Evolutionary conservation across 2,797 vertebrate species (phyloP).

Genomic region (Glossophaga mutica): DNA sequence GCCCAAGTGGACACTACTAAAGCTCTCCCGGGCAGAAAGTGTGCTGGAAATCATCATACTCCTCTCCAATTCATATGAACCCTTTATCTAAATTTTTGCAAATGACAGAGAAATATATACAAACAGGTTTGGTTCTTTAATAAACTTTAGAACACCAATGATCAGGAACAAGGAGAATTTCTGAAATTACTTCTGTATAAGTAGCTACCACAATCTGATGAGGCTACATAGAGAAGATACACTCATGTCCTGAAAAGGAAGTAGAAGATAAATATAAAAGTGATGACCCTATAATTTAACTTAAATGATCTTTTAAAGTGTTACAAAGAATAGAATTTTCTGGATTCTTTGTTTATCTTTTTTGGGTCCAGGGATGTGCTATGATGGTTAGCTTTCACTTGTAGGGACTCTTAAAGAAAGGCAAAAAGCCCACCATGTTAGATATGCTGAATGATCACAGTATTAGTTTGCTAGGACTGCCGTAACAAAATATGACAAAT

Average conservation of each 20-base stretch:
- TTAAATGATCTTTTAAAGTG: background rate
- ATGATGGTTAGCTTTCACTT: background rate
- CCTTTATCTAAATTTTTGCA: background rate
- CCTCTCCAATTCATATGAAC: background rate
- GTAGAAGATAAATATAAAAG: background rate
- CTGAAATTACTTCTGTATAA: background rate
- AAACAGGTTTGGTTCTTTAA: background rate
- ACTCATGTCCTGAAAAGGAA: constrained; percentile 3
- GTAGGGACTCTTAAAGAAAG: background rate
- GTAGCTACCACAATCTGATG: background rate
- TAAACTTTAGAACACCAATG: background rate
- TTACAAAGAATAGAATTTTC: background rate
- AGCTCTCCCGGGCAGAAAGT: background rate
- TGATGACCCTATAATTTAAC: background rate
- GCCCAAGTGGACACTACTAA: background rate
- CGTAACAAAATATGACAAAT: background rate
- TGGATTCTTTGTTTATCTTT: background rate
- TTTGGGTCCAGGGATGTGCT: background rate
- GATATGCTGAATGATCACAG: background rate
- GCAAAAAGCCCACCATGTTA: background rate
- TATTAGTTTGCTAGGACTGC: background rate
- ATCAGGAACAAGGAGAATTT: background rate
- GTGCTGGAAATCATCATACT: background rate
- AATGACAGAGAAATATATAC: background rate
- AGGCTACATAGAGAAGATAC: background rate